phyloP scores from a whole-genome alignment of 2,888 invertebrate genomes.

The Chrysolina oricalcia region DNA sequence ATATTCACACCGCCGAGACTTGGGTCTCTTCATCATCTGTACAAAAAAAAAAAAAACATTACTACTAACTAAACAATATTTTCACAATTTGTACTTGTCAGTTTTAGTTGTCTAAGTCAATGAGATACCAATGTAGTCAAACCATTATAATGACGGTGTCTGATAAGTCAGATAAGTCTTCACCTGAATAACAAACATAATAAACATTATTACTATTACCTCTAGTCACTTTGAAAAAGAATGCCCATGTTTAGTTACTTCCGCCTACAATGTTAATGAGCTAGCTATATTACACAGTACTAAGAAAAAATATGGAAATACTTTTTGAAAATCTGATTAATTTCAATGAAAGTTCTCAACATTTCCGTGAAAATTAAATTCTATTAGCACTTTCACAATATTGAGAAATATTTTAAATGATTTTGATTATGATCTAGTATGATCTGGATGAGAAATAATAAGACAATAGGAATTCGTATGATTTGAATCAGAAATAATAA shows the following conservation, averaged over 20 bases:
- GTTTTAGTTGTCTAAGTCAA: constrained; percentile 45
- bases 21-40: constrained; percentile 80
- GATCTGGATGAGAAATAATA: too few species aligned
- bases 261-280: constrained; percentile 20
- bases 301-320: constrained; percentile 19
- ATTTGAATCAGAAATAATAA: too few species aligned
- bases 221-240: neutral
- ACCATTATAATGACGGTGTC: constrained; percentile 70
- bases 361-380: too few species aligned
- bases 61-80: constrained; percentile 30
- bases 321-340: neutral
- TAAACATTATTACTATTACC: constrained; percentile 14
- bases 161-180: constrained; percentile 60
- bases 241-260: constrained; percentile 25
- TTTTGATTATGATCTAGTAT: too few species aligned
- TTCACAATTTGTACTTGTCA: constrained; percentile 50
- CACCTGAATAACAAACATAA: constrained; percentile 54
- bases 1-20: constrained; percentile 76
- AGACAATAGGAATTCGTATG: too few species aligned
- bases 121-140: constrained; percentile 56
- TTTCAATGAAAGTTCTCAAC: too few species aligned
- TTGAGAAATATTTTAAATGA: too few species aligned
- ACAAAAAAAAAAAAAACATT: constrained; percentile 64
- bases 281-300: constrained; percentile 13
- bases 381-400: too few species aligned